Conservation (phyloP, 2,113 vertebrate species). For the Aspiorhynchus laticeps region DNA sequence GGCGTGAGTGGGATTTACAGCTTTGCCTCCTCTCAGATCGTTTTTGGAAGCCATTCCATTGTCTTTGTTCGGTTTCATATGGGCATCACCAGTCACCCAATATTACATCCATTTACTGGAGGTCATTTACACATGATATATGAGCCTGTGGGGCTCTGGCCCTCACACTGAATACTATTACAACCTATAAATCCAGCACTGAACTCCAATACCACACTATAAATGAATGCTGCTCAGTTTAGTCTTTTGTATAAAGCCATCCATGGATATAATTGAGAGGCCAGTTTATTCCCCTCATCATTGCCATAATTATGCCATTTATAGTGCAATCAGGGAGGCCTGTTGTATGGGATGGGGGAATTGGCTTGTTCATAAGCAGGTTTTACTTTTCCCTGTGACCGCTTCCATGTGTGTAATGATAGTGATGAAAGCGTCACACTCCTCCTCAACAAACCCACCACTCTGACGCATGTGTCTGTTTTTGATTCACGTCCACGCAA, state of each 20-base stretch:
- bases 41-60: not conserved
- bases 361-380: slow-evolving; percentile 29
- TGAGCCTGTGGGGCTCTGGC: not conserved
- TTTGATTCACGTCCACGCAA: slow-evolving; percentile 40
- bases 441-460: slow-evolving; percentile 41
- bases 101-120: slow-evolving; percentile 25
- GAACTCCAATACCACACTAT: not conserved
- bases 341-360: slow-evolving; percentile 20
- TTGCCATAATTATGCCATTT: slow-evolving; percentile 42
- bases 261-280: slow-evolving; percentile 51
- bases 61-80: not conserved
- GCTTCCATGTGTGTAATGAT: slow-evolving; percentile 19
- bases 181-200: slow-evolving; percentile 12
- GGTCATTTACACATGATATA: slow-evolving; percentile 39
- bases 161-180: slow-evolving; percentile 19
- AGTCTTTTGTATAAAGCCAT: slow-evolving; percentile 47
- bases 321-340: slow-evolving; percentile 18
- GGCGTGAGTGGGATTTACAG: not conserved
- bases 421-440: slow-evolving; percentile 38
- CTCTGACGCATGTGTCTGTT: slow-evolving; percentile 46
- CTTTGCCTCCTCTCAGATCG: not conserved
- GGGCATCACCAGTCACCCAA: slow-evolving; percentile 12
- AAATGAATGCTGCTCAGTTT: slow-evolving; percentile 31
- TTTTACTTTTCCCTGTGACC: slow-evolving; percentile 31
- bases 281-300: slow-evolving; percentile 46